phyloP scores from a whole-genome alignment of 53 echinoderm and acorn worm genomes.

The Astropecten irregularis region DNA sequence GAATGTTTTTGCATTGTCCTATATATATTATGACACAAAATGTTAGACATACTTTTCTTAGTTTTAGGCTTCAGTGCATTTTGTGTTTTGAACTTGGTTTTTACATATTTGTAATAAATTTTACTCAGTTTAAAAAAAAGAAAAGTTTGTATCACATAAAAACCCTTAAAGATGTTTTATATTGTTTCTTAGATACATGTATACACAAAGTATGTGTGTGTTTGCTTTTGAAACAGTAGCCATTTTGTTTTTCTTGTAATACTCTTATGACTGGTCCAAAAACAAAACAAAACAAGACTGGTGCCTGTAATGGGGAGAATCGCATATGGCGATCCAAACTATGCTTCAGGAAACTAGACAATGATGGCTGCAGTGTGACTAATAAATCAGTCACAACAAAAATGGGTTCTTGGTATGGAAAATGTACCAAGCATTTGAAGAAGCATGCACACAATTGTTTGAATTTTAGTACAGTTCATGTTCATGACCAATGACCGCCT shows the following conservation, averaged over 20 bases:
- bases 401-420: too few relatives aligned
- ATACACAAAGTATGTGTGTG: neutral
- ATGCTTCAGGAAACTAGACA: neutral
- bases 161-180: slow-evolving; percentile 16
- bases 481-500: neutral
- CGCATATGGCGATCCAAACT: neutral
- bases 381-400: too few relatives aligned
- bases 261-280: too few relatives aligned
- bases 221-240: neutral
- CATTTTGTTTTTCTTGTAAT: too few relatives aligned
- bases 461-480: too few relatives aligned
- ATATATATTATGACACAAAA: too few relatives aligned
- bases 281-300: neutral
- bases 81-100: slow-evolving; percentile 28
- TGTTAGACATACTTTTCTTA: too few relatives aligned
- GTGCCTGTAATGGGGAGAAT: neutral
- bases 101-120: slow-evolving; percentile 46
- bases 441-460: too few relatives aligned
- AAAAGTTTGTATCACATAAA: slow-evolving; percentile 7
- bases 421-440: too few relatives aligned
- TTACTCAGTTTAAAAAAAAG: slow-evolving; percentile 13
- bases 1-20: too few relatives aligned
- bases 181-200: slow-evolving; percentile 48
- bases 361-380: neutral
- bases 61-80: neutral